Evolutionary conservation across 2,113 vertebrate species (phyloP), one percentile per base, ranked within the genome.

Genomic region (Talpa occidentalis): DNA sequence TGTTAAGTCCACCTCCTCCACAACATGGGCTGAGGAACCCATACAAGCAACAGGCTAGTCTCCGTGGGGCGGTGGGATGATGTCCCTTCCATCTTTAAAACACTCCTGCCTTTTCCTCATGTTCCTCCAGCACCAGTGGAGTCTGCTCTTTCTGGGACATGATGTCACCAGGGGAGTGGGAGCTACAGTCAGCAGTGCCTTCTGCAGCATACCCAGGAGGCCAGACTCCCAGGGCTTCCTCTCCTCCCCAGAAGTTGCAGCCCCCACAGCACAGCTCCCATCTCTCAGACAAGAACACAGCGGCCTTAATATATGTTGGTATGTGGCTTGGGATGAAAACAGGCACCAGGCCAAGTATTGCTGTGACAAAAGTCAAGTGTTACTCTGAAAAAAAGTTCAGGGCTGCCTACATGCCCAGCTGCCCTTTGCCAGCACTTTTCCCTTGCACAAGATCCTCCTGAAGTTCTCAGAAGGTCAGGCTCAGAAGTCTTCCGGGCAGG

Each of bases 391-490:
- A 93, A 92, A 24, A 90, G 3, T n/a, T n/a, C 32, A n/a, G 35
- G 67, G 76, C 80, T 91, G 95, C 94, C 92, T 93, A 59, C 5
- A 2, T 89, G 94, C 91, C 70, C 82, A 42, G 62, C 76, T 81
- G 64, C 62, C 87, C 80, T 92, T 72, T 82, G 93, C 92, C 87
- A 95, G 66, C 49, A 77, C 5, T 40, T 54, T 74, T 10, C 67
- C 19, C 72, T 83, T 44, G 77, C 42, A 91, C 79, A 32, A 78
- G 69, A 85, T 69, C 77, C 30, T 94, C 87, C 80, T 83, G 28
- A 90, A 80, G 83, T 83, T 95, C 84, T 73, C 59, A 86, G 90
- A 95, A 96, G 70, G 69, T 95, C 96, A 85, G 21, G 35, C 82
- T 95, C 76, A 94, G 37, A 95, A 93, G 76, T 49, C 93, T 42